Conservation (phyloP, 2,113 vertebrate species). For the Oxygymnocypris stewartii region DNA sequence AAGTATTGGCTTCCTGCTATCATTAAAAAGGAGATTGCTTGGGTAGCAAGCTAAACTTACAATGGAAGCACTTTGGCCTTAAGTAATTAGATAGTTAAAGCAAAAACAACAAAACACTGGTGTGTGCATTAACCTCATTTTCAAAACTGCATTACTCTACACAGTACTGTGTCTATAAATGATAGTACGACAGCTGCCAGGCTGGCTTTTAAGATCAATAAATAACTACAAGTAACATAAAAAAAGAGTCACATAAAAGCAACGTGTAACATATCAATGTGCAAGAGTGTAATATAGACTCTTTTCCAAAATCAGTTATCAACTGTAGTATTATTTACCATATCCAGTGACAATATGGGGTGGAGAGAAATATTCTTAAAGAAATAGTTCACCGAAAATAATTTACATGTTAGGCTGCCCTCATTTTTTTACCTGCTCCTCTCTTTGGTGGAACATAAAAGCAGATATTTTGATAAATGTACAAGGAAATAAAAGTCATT, state of each 20-base stretch:
- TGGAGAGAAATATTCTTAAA: not conserved
- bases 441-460: not conserved
- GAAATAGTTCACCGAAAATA: not conserved
- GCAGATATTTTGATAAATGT: not conserved
- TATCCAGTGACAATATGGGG: not conserved
- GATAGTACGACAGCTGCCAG: not conserved
- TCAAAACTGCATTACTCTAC: not conserved
- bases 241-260: not conserved
- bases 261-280: not conserved
- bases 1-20: not conserved
- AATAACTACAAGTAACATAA: not conserved
- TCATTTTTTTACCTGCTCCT: not conserved
- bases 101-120: not conserved
- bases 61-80: not conserved
- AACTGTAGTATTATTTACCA: not conserved
- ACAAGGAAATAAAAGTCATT: not conserved
- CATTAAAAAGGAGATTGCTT: too few relatives aligned
- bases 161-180: not conserved
- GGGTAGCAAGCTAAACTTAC: not conserved
- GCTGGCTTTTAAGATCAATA: not conserved
- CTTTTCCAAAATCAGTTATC: not conserved
- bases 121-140: not conserved
- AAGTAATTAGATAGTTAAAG: constrained; percentile 18
- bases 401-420: not conserved
- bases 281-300: not conserved